phyloP scores from a whole-genome alignment of 2,888 invertebrate species.

The Yponomeuta sedellus region DNA sequence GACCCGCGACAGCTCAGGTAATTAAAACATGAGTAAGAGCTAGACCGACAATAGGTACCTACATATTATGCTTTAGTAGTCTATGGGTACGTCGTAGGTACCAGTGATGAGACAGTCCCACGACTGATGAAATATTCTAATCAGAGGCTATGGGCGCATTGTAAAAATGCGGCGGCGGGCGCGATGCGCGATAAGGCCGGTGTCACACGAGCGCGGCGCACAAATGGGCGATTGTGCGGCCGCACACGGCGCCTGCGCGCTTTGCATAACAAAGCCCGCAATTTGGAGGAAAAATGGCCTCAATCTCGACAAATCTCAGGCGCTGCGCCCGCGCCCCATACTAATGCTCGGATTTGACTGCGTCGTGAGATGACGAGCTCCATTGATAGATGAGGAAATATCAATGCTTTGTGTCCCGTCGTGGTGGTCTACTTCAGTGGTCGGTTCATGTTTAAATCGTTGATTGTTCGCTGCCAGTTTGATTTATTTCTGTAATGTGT shows the following conservation, averaged over 20 bases:
- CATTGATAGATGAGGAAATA: constrained; percentile 16
- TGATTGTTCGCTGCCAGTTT: constrained; percentile 3
- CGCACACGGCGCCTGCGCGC: constrained; percentile 72
- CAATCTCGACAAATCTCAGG: constrained; percentile 59
- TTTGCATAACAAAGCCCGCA: constrained; percentile 75
- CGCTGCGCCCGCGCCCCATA: constrained; percentile 32
- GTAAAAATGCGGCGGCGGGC: constrained; percentile 51
- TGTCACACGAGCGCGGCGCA: constrained; percentile 58
- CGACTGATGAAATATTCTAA: constrained; percentile 70
- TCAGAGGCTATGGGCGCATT: constrained; percentile 60
- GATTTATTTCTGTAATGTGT: constrained; percentile 11
- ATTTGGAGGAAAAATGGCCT: constrained; percentile 73
- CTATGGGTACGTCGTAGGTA: background rate
- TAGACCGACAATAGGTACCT: constrained; percentile 26
- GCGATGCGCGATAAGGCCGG: constrained; percentile 62
- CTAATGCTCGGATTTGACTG: constrained; percentile 30
- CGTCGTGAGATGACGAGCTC: constrained; percentile 16
- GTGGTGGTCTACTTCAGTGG: constrained; percentile 11
- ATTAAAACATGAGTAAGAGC: constrained; percentile 48
- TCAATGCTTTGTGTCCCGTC: constrained; percentile 10
- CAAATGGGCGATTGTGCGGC: constrained; percentile 61
- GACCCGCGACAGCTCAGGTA: constrained; percentile 25
- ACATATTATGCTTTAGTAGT: background rate
- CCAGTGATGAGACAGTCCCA: constrained; percentile 20
- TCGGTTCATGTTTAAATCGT: constrained; percentile 2